These are phyloP conservation scores for Ceratoteleas bidentatus DNA, from an alignment of 1,140 invertebrate species.

Conservation along the genomic window DNA sequence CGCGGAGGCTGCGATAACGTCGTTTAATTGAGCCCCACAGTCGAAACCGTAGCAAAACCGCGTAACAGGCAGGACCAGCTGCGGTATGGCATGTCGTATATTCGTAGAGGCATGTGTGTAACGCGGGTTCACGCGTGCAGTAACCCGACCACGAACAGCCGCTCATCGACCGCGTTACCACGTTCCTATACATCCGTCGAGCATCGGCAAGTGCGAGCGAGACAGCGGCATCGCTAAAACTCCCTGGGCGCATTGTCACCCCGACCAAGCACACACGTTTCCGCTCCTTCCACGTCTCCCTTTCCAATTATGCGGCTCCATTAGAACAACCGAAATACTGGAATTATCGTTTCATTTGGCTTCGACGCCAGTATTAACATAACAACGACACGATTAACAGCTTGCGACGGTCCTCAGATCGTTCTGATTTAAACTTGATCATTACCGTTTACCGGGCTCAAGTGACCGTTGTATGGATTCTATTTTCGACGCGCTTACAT, in stretches of 20 bases:
- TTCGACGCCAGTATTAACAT: conserved; percentile 70
- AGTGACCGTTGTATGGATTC: background rate
- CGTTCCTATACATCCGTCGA: conserved; percentile 62
- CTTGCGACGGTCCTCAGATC: conserved; percentile 54
- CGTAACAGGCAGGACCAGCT: conserved; percentile 65
- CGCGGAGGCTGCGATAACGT: conserved; percentile 35
- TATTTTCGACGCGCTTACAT: too few relatives aligned
- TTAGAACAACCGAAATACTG: conserved; percentile 67
- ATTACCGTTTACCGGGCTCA: conserved; percentile 10
- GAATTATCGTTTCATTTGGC: conserved; percentile 73
- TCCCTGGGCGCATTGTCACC: conserved; percentile 63
- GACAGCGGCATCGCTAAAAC: conserved; percentile 48
- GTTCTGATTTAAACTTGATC: conserved; percentile 33
- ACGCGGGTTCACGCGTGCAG: conserved; percentile 64
- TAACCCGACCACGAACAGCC: conserved; percentile 65
- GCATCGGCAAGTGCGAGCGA: conserved; percentile 35
- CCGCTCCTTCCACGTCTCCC: conserved; percentile 61
- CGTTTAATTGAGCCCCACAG: conserved; percentile 44
- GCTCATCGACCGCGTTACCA: conserved; percentile 65
- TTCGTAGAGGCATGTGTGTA: conserved; percentile 59
- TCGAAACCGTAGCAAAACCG: conserved; percentile 60
- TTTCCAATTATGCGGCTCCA: conserved; percentile 72
- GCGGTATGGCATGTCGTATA: conserved; percentile 56
- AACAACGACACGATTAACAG: conserved; percentile 71
- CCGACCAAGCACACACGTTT: conserved; percentile 63